Conservation (phyloP, 1,140 invertebrate species). For the Hylaeus volcanicus region DNA sequence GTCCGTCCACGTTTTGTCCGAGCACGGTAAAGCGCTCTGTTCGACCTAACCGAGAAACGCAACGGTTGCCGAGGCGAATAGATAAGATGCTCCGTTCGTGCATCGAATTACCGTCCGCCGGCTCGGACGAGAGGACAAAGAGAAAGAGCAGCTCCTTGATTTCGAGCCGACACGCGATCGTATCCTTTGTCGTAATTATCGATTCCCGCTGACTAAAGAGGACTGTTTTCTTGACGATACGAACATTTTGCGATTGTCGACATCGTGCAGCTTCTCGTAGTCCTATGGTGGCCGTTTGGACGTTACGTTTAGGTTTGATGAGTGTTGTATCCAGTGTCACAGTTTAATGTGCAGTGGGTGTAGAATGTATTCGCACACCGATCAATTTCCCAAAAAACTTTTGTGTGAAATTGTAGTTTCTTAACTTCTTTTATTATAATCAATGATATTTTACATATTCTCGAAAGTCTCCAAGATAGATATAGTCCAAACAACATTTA, state of each 20-base stretch:
- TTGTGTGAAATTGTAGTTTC: no score
- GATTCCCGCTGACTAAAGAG: constrained; percentile 3
- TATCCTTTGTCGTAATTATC: constrained; percentile 6
- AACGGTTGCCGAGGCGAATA: background rate
- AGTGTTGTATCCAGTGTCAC: no score
- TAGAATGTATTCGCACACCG: no score
- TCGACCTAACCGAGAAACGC: background rate
- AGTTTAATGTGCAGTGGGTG: no score
- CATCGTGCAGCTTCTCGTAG: no score
- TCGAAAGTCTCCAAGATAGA: no score
- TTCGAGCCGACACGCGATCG: background rate
- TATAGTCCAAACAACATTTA: no score
- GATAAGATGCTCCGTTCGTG: constrained; percentile 3
- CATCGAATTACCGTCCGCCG: constrained; percentile 4
- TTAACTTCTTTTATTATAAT: no score
- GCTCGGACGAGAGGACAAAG: background rate
- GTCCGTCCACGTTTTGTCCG: background rate
- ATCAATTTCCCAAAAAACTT: no score
- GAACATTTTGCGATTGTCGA: background rate
- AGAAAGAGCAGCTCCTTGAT: constrained; percentile 20
- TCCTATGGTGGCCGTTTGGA: no score
- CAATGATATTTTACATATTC: no score
- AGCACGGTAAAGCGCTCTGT: background rate
- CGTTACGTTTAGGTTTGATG: no score
- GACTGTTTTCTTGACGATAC: background rate